These are phyloP conservation scores for Aurelia coerulea DNA, from an alignment of 30 jellyfish, hydroid and myxozoan genomes.

Conservation along the genomic window DNA sequence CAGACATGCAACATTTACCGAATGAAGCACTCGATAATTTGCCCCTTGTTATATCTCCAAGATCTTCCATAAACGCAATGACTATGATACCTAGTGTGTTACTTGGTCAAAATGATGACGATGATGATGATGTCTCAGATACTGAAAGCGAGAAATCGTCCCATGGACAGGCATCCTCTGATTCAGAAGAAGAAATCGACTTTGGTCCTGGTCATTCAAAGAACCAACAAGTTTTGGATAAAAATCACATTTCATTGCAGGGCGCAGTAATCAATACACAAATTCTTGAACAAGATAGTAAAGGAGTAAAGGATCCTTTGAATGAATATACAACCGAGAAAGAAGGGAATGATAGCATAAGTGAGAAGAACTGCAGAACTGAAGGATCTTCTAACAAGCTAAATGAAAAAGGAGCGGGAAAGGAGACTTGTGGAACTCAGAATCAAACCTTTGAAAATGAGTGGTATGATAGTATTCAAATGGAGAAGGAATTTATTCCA, in stretches of 20 bases:
- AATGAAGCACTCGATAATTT: constrained; percentile 35
- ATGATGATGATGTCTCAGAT: constrained; percentile 7
- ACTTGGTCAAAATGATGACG: constrained; percentile 8
- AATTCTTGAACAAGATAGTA: too few relatives aligned
- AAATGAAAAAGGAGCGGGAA: background rate
- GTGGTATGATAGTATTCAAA: constrained; percentile 13
- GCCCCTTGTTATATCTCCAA: constrained; percentile 34
- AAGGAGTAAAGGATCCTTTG: too few relatives aligned
- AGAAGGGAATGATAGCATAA: background rate
- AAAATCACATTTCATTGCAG: too few relatives aligned
- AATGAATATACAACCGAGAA: too few relatives aligned
- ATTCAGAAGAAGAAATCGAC: constrained; percentile 64
- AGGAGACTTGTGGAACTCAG: background rate
- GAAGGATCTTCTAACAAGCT: background rate
- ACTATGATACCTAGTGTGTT: constrained; percentile 1
- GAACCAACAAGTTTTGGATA: background rate
- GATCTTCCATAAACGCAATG: constrained; percentile 8
- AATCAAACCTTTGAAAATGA: constrained; percentile 19
- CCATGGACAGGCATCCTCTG: constrained; percentile 15
- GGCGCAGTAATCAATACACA: too few relatives aligned
- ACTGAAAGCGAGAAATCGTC: constrained; percentile 5
- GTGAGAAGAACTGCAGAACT: background rate
- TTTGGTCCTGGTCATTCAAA: constrained; percentile 26
- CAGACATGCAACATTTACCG: constrained; percentile 58
- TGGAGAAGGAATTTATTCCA: background rate